Base-by-base conservation (phyloP, 1,140 invertebrate species). In the Teleopsis dalmanni region DNA sequence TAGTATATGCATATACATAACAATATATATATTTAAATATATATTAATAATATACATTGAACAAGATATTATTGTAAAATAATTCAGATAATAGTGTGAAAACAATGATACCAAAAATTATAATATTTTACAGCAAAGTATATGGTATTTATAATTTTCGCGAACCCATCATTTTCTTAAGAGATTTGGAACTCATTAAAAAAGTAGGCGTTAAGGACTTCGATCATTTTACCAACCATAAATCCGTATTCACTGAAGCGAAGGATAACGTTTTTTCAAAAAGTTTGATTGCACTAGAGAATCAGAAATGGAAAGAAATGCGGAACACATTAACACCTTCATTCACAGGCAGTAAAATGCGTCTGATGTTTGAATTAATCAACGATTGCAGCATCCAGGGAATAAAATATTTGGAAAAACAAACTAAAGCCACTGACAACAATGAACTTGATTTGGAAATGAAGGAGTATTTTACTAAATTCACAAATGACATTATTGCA, bases 141-240 rank as follows among this genome's bases (percentile, higher is more conserved):
- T 59, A 72, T 0, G 78, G 73, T 3, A 62, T 73, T 18, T 79
- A 70, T 40, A 73, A 80, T 36, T 73, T 81, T 18, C 23, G 62
- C 0, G 71, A 59, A 3, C 79, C 79, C 0, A 53, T 70, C 3
- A 51, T 82, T 4, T 42, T 83, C 8, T 49, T 84, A 1, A 72
- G 73, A 23, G 81, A 84, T 59, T 73, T 75, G 0, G 78, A 83
- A 16, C 18, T 82, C 3, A 76, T 84, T 3, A 81, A 76, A 52
- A 63, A 68, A 27, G 70, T 84, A 2, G 68, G 72, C 0, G 68
- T 84, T 0, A 83, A 82, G 57, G 76, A 82, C 47, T 84, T 84
- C 50, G 77, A 84, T 2, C 58, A 78, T 55, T 85, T 84, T 47
- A 60, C 72, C 0, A 75, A 84, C 52, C 77, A 81, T 47, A 60